phyloP scores from a whole-genome alignment of 2,888 invertebrate species.

The Caenorhabditis wallacei region DNA sequence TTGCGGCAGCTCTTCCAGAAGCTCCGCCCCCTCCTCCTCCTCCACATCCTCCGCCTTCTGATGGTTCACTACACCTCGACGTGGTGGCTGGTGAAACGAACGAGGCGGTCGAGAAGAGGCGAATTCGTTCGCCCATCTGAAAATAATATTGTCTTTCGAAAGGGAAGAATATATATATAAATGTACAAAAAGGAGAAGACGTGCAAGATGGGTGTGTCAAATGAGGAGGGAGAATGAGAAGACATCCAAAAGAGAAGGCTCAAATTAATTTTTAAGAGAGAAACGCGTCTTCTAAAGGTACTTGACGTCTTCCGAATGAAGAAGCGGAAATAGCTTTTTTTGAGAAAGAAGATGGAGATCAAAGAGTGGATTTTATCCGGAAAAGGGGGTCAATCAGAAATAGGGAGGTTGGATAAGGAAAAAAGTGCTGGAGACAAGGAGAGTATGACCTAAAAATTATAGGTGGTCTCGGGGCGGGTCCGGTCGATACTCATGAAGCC shows the following conservation, averaged over 20 bases:
- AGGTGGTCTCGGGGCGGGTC: too few relatives aligned
- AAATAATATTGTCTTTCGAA: constrained; percentile 35
- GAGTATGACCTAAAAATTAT: too few relatives aligned
- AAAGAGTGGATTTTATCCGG: background rate
- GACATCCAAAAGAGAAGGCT: constrained; percentile 2
- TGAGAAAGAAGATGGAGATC: background rate
- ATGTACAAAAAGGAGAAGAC: constrained; percentile 11
- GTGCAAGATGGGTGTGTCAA: constrained; percentile 9
- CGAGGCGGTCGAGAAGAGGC: constrained; percentile 73
- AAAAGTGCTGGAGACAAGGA: too few relatives aligned
- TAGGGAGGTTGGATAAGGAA: too few relatives aligned
- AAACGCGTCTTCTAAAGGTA: background rate
- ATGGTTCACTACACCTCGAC: constrained; percentile 41
- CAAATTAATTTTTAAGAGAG: constrained; percentile 45
- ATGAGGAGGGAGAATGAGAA: background rate
- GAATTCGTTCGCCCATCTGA: constrained; percentile 76
- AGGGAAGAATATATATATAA: constrained; percentile 2
- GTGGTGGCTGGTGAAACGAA: constrained; percentile 69
- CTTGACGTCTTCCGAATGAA: background rate
- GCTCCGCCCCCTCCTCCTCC: constrained; percentile 12
- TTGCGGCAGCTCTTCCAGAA: constrained; percentile 1
- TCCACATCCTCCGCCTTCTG: constrained; percentile 11
- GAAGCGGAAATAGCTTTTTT: constrained; percentile 2
- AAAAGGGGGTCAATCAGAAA: background rate
- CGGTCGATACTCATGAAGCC: too few relatives aligned